Percentiles rank a stretch among this genome's conserved stretches.
Conservation (phyloP, 2,113 vertebrate species). For the Chaetodon trifascialis region DNA sequence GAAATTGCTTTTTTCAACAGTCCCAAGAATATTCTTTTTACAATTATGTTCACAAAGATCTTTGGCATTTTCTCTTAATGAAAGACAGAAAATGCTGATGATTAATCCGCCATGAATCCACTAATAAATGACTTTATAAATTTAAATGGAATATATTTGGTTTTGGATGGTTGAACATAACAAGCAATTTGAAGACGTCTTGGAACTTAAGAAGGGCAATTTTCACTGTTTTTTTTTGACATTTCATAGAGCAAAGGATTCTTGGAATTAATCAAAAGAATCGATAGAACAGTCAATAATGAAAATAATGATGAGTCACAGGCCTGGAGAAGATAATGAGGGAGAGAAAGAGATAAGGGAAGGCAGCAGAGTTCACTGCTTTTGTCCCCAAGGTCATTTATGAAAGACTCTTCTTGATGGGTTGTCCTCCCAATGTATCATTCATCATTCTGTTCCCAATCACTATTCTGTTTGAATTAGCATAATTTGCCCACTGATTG, state of each 20-base stretch:
- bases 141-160: background rate
- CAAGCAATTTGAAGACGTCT: background rate
- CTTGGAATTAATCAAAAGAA: background rate
- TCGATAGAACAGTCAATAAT: background rate
- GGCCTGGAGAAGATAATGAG: background rate
- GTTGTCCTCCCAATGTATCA: slow-evolving; percentile 40
- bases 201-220: background rate
- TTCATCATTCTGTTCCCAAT: slow-evolving; percentile 60
- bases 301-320: slow-evolving; percentile 2
- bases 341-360: slow-evolving; percentile 9
- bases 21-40: background rate
- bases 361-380: slow-evolving; percentile 27
- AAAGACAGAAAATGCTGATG: background rate
- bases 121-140: background rate
- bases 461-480: slow-evolving; percentile 66
- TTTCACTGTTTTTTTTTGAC: background rate
- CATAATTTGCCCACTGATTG: slow-evolving; percentile 58
- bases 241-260: background rate
- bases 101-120: background rate
- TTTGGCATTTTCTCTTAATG: background rate
- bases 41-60: background rate
- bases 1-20: slow-evolving; percentile 3
- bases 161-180: background rate
- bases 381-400: slow-evolving; percentile 62
- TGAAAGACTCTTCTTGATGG: slow-evolving; percentile 43